phyloP scores from a whole-genome alignment of 2,888 invertebrate genomes.

The Mesopsocus fuscifrons region DNA sequence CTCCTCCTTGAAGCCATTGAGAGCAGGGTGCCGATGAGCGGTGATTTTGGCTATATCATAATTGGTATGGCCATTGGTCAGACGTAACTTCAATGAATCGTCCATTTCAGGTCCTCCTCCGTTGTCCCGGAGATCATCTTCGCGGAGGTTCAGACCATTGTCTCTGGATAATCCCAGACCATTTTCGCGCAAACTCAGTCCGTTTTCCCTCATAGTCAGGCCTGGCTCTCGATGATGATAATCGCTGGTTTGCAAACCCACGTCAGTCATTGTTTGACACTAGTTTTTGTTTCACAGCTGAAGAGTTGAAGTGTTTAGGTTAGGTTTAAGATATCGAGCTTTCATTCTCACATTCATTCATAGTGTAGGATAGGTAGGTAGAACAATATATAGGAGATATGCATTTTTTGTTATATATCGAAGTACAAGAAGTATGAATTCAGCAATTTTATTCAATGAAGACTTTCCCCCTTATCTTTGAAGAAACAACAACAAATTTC shows the following conservation, averaged over 20 bases:
- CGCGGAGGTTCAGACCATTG: not conserved
- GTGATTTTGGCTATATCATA: slow-evolving; percentile 8
- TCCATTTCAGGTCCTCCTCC: not conserved
- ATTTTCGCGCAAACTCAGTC: slow-evolving; percentile 4
- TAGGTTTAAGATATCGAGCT: too few species aligned
- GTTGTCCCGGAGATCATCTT: slow-evolving; percentile 1
- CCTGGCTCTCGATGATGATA: not conserved
- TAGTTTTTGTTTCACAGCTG: not conserved
- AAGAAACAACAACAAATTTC: too few species aligned
- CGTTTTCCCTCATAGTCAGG: not conserved
- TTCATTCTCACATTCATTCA: too few species aligned
- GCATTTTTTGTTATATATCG: too few species aligned
- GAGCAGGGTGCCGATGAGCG: not conserved
- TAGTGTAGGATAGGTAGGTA: too few species aligned
- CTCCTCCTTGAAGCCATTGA: slow-evolving; percentile 6
- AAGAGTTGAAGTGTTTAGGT: too few species aligned
- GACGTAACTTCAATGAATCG: slow-evolving; percentile 1
- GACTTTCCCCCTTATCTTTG: too few species aligned
- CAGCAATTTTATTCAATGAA: too few species aligned
- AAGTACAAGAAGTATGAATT: too few species aligned
- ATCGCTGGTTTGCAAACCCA: not conserved
- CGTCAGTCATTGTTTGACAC: not conserved
- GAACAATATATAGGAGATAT: too few species aligned
- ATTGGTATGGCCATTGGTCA: slow-evolving; percentile 6
- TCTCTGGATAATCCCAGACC: not conserved